phyloP scores from a whole-genome alignment of 2,888 invertebrate genomes.

The Gisinianus flammeolus region DNA sequence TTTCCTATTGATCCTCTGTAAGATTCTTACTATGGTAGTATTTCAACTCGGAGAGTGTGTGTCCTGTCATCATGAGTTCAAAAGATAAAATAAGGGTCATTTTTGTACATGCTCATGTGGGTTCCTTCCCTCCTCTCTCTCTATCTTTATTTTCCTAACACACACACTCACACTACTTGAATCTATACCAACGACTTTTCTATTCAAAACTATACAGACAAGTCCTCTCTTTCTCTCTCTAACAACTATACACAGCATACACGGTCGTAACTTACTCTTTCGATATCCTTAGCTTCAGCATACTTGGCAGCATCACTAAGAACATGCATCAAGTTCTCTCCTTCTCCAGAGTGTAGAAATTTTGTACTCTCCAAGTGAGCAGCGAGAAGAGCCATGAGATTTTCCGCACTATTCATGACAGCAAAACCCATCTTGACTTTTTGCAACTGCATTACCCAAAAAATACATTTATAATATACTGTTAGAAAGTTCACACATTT shows the following conservation, averaged over 20 bases:
- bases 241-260: neutral
- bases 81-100: constrained; percentile 14
- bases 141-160: neutral
- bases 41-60: neutral
- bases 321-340: constrained; percentile 51
- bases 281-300: constrained; percentile 10
- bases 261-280: constrained; percentile 44
- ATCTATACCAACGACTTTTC: no score
- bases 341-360: constrained; percentile 53
- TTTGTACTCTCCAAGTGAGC: constrained; percentile 41
- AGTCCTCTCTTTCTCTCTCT: no score
- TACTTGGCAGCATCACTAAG: constrained; percentile 51
- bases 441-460: constrained; percentile 46
- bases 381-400: constrained; percentile 42
- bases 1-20: constrained; percentile 4
- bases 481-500: no score
- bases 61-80: constrained; percentile 1
- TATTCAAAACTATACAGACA: no score
- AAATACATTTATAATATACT: neutral
- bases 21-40: neutral
- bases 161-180: constrained; percentile 3
- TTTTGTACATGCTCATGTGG: neutral
- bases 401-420: constrained; percentile 43
- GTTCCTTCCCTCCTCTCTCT: neutral
- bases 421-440: constrained; percentile 54